These are phyloP conservation scores for Poecilia wingei DNA, from an alignment of 2,797 vertebrate genomes.

Conservation along the genomic window DNA sequence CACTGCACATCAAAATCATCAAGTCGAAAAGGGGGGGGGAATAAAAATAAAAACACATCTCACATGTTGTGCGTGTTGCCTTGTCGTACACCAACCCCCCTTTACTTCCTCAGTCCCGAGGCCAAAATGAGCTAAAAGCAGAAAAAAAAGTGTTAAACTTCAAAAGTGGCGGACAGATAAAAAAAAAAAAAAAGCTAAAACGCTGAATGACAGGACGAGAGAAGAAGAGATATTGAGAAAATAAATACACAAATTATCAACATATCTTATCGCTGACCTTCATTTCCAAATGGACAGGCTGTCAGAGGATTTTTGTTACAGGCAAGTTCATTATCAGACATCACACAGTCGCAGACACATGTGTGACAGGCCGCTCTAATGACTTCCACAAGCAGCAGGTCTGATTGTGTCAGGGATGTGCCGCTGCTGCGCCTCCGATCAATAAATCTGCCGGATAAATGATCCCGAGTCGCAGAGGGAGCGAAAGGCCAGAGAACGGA, in stretches of 20 bases:
- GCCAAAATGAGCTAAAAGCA: slow-evolving; percentile 39
- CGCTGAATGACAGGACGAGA: not conserved
- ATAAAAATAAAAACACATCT: slow-evolving; percentile 20
- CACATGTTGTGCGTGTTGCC: slow-evolving; percentile 29
- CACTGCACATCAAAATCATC: slow-evolving; percentile 68
- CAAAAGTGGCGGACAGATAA: slow-evolving; percentile 10
- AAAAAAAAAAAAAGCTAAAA: slow-evolving; percentile 10
- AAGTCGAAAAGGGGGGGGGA: slow-evolving; percentile 9
- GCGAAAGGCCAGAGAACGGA: slow-evolving; percentile 76
- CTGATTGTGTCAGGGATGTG: slow-evolving; percentile 55
- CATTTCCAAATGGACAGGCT: not conserved
- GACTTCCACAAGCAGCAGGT: slow-evolving; percentile 62
- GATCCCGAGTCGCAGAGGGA: slow-evolving; percentile 53
- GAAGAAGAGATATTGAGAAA: not conserved
- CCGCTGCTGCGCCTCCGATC: slow-evolving; percentile 58
- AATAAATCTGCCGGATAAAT: slow-evolving; percentile 78
- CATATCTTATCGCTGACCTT: not conserved
- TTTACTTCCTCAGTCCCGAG: slow-evolving; percentile 27
- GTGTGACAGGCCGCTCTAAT: slow-evolving; percentile 35
- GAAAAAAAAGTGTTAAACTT: slow-evolving; percentile 23
- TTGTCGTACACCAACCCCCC: slow-evolving; percentile 29
- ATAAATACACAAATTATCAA: not conserved
- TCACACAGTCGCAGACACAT: slow-evolving; percentile 22
- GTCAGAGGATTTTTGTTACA: not conserved
- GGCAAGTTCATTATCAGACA: slow-evolving; percentile 18